Evolutionary conservation across 2,888 invertebrate species (phyloP).

Genomic region (Pharmacophagus antenor): DNA sequence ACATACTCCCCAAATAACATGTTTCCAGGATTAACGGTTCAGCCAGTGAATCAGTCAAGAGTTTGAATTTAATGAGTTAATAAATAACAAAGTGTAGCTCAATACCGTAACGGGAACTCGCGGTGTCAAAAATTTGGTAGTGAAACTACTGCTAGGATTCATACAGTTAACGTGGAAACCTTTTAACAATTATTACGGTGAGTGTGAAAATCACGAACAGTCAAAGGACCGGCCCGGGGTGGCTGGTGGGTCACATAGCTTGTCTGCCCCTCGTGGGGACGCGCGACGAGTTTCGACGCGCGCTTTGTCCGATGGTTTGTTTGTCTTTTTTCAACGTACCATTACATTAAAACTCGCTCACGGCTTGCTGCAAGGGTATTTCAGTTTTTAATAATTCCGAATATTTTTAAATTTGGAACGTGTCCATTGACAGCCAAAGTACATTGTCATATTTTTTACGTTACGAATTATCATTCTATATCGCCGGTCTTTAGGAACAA

Average conservation of each 20-base stretch:
- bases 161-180: background rate
- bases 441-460: too few relatives aligned
- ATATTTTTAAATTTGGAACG: background rate
- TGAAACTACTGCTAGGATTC: background rate
- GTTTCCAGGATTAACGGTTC: too few relatives aligned
- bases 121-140: too few relatives aligned
- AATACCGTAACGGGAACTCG: too few relatives aligned
- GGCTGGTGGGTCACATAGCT: too few relatives aligned
- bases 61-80: too few relatives aligned
- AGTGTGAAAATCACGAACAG: background rate
- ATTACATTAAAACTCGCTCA: background rate
- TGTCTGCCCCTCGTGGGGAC: background rate
- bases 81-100: too few relatives aligned
- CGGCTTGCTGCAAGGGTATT: background rate
- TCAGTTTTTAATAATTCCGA: background rate
- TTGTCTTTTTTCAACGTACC: background rate
- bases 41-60: too few relatives aligned
- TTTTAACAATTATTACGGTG: background rate
- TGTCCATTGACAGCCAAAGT: too few relatives aligned
- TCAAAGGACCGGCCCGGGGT: background rate
- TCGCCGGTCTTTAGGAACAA: too few relatives aligned
- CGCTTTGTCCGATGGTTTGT: conserved; percentile 3
- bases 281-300: background rate
- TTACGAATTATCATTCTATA: too few relatives aligned
- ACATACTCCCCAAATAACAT: too few relatives aligned